Conservation (phyloP, 2,888 invertebrate genomes). For the Bruchidius siliquastri region DNA sequence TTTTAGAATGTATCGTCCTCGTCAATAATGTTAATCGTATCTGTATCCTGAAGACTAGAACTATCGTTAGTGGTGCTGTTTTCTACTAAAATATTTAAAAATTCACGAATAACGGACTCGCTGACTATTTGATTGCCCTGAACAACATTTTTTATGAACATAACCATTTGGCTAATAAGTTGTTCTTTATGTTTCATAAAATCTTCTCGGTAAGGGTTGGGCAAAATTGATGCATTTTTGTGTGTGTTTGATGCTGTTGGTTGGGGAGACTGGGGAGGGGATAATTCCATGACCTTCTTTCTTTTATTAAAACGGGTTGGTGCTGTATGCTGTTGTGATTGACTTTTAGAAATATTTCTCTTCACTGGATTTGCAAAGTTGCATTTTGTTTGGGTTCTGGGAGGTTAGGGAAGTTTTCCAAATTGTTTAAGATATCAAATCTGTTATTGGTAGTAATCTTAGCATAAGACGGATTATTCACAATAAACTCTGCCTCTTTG, state of each 20-base stretch:
- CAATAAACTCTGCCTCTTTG: slow-evolving; percentile 6
- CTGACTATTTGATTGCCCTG: background rate
- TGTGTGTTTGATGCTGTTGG: background rate
- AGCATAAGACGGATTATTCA: slow-evolving; percentile 8
- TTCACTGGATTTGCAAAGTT: background rate
- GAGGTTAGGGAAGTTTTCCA: background rate
- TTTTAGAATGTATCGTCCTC: slow-evolving; percentile 1
- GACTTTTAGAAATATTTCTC: background rate
- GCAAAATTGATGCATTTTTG: slow-evolving; percentile 1
- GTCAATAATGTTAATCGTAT: background rate
- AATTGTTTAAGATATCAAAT: slow-evolving; percentile 1
- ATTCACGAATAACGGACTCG: slow-evolving; percentile 1
- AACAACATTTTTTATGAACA: background rate
- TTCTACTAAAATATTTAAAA: slow-evolving; percentile 1
- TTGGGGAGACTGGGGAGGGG: background rate
- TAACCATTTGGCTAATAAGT: background rate
- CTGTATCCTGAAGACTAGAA: background rate
- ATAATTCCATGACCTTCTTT: background rate
- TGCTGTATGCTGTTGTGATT: background rate
- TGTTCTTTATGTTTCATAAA: background rate
- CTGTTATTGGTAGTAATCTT: slow-evolving; percentile 6
- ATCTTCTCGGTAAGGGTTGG: slow-evolving; percentile 1
- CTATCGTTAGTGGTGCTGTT: background rate
- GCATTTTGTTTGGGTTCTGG: background rate
- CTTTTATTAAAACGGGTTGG: background rate